Base-by-base conservation (phyloP, 2,888 invertebrate species). In the Eurytoma adleriae region DNA sequence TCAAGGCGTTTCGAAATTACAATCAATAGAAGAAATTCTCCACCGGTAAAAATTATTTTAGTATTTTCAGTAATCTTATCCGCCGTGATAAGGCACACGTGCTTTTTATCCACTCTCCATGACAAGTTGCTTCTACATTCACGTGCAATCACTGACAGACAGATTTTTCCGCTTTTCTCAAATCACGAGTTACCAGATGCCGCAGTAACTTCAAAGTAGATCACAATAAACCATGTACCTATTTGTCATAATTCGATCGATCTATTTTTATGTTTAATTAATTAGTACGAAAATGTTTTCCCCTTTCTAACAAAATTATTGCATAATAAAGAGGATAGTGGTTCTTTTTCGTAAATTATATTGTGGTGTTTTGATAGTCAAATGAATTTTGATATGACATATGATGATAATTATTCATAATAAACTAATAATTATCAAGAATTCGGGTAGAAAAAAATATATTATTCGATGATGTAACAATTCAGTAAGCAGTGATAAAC, bases 31-130 rank as follows among this genome's bases (percentile, higher is more conserved):
- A 30, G 59, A 74, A 62, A 76, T 81, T 69, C 61, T 50, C 20
- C 48, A 50, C 30, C 61, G 50, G 24, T 62, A 18, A 59, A 20
- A 62, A 70, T 62, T 27, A 71, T 77, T 77, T 70, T 67, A 20
- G 77, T 71, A 73, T 71, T 52, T 54, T 13, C 67, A 18, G 16
- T 66, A 82, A 82, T 83, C 82, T 83, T 80, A 83, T 82, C 82
- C 76, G 20, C 27, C 5, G n/a, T 50, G 80, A 82, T 82, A 82
- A 82, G 75, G 18, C 14, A 24, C 78, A 68, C 54, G 75, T 78
- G 78, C 56, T 57, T 64, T 71, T 66, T 40, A 5, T 52, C 24
- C 30, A 27, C 27, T 57, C 57, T 50, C 24, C 13, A 10, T 57
- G 59, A 64, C 64, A 18, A 61, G 14, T 27, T 27, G 61, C 40